Evolutionary conservation across 1,140 invertebrate species (phyloP).

Genomic region (Drosophila nigrodunni): DNA sequence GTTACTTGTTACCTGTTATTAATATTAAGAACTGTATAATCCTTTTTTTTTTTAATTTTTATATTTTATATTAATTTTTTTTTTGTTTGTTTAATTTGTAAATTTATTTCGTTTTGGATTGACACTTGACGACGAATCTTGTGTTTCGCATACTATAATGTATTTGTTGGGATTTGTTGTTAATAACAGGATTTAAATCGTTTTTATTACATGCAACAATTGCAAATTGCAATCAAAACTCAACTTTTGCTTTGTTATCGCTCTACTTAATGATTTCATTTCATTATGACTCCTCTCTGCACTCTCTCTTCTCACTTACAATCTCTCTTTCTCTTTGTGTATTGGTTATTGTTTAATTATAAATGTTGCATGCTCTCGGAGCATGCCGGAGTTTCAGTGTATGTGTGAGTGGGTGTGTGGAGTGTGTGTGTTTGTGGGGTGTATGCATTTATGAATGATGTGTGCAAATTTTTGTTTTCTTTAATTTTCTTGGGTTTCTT

Average conservation of each 20-base stretch:
- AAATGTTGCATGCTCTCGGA: constrained; percentile 61
- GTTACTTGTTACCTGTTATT: constrained; percentile 60
- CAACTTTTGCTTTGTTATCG: constrained; percentile 46
- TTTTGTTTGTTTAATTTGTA: constrained; percentile 41
- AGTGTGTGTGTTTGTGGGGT: constrained; percentile 11
- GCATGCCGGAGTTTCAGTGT: constrained; percentile 61
- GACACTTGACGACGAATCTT: constrained; percentile 55
- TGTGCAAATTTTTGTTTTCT: constrained; percentile 43
- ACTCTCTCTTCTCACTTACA: constrained; percentile 6
- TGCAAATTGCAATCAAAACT: constrained; percentile 51
- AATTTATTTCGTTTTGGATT: constrained; percentile 73
- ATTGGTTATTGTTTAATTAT: constrained; percentile 49
- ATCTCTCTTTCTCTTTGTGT: constrained; percentile 32
- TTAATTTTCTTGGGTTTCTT: background rate
- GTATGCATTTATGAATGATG: constrained; percentile 25
- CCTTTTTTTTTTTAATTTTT: constrained; percentile 21
- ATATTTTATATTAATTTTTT: constrained; percentile 2
- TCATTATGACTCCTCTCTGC: background rate
- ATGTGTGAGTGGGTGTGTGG: constrained; percentile 26
- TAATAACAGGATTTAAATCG: constrained; percentile 53
- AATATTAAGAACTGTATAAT: constrained; percentile 63
- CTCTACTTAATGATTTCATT: constrained; percentile 32
- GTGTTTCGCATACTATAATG: constrained; percentile 54
- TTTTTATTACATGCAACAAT: constrained; percentile 42
- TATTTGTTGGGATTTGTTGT: constrained; percentile 72